Conservation (phyloP, 2,888 invertebrate species). For the Subacronicta megacephala region DNA sequence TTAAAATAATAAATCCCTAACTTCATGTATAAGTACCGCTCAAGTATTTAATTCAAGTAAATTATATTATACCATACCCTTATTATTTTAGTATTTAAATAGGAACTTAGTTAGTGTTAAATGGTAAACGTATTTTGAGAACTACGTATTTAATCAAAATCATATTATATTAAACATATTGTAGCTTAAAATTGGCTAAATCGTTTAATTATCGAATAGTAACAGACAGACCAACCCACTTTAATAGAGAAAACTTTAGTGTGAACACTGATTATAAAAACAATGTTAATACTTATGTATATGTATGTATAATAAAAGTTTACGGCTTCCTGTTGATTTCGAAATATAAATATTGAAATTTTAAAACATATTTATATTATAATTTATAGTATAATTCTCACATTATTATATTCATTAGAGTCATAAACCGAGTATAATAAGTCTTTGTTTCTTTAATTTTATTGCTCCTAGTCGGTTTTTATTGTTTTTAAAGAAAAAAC, state of each 20-base stretch:
- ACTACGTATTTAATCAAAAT: no score
- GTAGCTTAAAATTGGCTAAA: no score
- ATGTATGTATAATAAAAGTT: conserved; percentile 52
- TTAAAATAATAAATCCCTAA: no score
- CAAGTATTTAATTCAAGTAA: no score
- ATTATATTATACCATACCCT: no score
- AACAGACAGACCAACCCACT: background rate
- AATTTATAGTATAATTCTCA: conserved; percentile 54
- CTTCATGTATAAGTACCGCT: no score
- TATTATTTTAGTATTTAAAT: no score
- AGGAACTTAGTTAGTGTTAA: no score
- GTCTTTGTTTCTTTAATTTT: conserved; percentile 44
- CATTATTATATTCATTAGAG: conserved; percentile 48
- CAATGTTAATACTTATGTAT: conserved; percentile 52
- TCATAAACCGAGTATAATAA: conserved; percentile 36
- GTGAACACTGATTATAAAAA: conserved; percentile 39
- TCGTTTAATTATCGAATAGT: background rate
- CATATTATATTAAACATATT: no score
- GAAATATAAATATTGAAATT: conserved; percentile 45
- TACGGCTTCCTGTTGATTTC: conserved; percentile 56
- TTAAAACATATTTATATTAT: conserved; percentile 43
- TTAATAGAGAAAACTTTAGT: background rate
- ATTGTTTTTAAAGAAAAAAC: conserved; percentile 23
- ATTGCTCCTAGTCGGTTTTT: conserved; percentile 9
- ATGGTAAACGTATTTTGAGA: no score